phyloP scores from a whole-genome alignment of 1,140 invertebrate genomes.

The Monochamus saltuarius region DNA sequence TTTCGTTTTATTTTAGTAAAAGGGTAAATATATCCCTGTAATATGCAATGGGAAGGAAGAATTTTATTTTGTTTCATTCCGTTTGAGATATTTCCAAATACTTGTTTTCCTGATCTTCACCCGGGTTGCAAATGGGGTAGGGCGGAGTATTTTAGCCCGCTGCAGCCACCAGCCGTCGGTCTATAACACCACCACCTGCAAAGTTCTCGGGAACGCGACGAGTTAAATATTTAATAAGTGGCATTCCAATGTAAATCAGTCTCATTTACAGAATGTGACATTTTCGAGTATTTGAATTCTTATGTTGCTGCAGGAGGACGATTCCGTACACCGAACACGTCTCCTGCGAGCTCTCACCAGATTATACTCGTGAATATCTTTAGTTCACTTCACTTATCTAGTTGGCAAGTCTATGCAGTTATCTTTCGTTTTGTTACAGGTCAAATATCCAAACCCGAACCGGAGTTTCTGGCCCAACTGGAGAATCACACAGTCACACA shows the following conservation, averaged over 20 bases:
- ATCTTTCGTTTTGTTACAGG: constrained; percentile 47
- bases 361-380: constrained; percentile 47
- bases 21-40: no score
- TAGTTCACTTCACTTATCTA: constrained; percentile 47
- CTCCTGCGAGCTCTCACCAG: constrained; percentile 40
- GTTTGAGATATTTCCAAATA: no score
- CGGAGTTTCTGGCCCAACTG: constrained; percentile 80
- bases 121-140: background rate
- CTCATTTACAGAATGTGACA: constrained; percentile 49
- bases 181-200: no score
- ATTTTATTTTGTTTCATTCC: no score
- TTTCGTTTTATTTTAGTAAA: no score
- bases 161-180: no score
- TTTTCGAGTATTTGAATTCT: constrained; percentile 49
- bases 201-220: background rate
- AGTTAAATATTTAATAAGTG: constrained; percentile 49
- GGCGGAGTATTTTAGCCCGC: no score
- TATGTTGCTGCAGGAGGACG: constrained; percentile 29
- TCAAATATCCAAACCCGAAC: constrained; percentile 57
- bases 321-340: constrained; percentile 46
- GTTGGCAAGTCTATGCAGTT: constrained; percentile 44
- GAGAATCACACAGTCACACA: constrained; percentile 86
- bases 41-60: no score
- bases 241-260: constrained; percentile 51
- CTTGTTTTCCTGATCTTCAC: no score